Percentiles rank a stretch among this genome's conserved stretches.
Evolutionary conservation across 2,888 invertebrate genomes (phyloP).

Genomic region (Sesia apiformis): DNA sequence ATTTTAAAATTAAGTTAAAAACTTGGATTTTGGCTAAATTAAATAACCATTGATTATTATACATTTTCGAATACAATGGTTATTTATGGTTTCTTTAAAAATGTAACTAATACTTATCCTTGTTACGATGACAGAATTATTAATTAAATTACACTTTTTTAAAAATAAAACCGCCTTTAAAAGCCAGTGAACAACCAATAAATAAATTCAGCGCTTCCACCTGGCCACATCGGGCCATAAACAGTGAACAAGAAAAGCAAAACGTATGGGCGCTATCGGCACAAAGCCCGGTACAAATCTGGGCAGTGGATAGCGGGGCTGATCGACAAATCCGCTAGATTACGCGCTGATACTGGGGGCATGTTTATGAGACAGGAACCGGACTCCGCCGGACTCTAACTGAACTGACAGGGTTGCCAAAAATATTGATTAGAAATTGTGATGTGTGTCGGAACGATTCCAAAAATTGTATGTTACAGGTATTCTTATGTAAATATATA

Average conservation of each 20-base stretch:
- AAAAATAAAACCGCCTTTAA: background rate
- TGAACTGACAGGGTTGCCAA: conserved; percentile 34
- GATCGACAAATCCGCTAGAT: conserved; percentile 75
- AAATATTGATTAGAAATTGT: background rate
- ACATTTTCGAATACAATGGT: too few species aligned
- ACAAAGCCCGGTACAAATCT: conserved; percentile 70
- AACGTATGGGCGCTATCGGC: conserved; percentile 64
- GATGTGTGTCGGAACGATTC: too few species aligned
- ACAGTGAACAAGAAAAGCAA: conserved; percentile 64
- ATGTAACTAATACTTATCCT: too few species aligned
- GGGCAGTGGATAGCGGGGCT: conserved; percentile 65
- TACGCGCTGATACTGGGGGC: conserved; percentile 70
- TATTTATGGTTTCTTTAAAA: too few species aligned
- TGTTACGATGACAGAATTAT: too few species aligned
- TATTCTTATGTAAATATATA: too few species aligned
- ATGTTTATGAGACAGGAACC: conserved; percentile 65
- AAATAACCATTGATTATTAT: too few species aligned
- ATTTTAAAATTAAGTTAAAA: too few species aligned
- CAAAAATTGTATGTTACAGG: too few species aligned
- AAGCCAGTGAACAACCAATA: conserved; percentile 26
- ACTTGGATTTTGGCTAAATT: too few species aligned
- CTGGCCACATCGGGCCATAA: conserved; percentile 52
- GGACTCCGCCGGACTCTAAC: conserved; percentile 42
- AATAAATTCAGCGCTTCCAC: conserved; percentile 33
- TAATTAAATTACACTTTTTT: conserved; percentile 6